Percentiles rank a stretch among this genome's conserved stretches.
phyloP scores from a whole-genome alignment of 2,888 invertebrate species.

The Eupithecia subumbrata region DNA sequence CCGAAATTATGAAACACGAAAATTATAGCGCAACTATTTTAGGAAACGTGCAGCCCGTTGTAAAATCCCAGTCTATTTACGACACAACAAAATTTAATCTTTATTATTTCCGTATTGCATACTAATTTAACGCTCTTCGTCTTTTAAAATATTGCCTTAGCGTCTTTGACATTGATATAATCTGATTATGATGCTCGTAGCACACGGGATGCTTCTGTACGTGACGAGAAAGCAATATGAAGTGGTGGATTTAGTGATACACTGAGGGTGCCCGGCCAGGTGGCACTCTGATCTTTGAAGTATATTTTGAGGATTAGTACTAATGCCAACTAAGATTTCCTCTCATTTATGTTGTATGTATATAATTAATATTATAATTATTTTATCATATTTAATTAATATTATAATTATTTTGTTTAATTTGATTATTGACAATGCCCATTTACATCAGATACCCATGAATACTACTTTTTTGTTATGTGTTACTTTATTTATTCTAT shows the following conservation, averaged over 20 bases:
- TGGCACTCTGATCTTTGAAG: constrained; percentile 3
- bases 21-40: not conserved
- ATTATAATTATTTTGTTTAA: too few species aligned
- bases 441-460: too few species aligned
- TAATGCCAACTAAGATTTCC: not conserved
- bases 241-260: constrained; percentile 42
- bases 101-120: constrained; percentile 40
- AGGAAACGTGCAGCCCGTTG: not conserved
- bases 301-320: constrained; percentile 6
- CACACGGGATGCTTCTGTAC: constrained; percentile 46
- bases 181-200: constrained; percentile 51
- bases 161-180: constrained; percentile 55
- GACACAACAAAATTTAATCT: constrained; percentile 19
- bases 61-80: constrained; percentile 10
- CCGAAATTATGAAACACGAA: constrained; percentile 4
- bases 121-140: constrained; percentile 40
- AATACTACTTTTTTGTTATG: too few species aligned
- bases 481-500: too few species aligned
- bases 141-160: constrained; percentile 50
- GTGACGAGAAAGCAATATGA: constrained; percentile 50
- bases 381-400: too few species aligned
- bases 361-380: too few species aligned
- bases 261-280: not conserved
- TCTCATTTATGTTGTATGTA: not conserved
- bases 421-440: too few species aligned